Evolutionary conservation across 2,113 vertebrate genomes (phyloP).

Genomic region (Rhinogobius similis): DNA sequence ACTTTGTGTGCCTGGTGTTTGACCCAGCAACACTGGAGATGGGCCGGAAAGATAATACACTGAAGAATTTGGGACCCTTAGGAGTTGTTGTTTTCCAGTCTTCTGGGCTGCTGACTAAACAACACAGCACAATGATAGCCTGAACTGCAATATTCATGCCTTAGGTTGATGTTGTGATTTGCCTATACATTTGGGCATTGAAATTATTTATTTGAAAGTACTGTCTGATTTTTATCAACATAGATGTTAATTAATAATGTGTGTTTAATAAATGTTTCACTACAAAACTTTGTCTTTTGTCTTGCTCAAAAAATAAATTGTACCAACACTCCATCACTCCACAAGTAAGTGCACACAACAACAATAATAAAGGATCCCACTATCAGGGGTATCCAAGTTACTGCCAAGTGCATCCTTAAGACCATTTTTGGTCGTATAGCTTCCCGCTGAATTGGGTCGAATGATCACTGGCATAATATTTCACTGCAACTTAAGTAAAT

Average conservation of each 20-base stretch:
- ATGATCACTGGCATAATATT: too few relatives aligned
- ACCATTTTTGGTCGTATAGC: too few relatives aligned
- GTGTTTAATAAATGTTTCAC: conserved; percentile 80
- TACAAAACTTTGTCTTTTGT: conserved; percentile 22
- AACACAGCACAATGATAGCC: conserved; percentile 61
- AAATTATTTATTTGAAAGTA: conserved; percentile 20
- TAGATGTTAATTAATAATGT: conserved; percentile 72
- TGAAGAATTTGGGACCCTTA: conserved; percentile 25
- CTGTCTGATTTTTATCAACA: conserved; percentile 67
- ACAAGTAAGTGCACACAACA: too few relatives aligned
- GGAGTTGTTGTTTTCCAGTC: conserved; percentile 59
- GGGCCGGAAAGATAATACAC: conserved; percentile 27
- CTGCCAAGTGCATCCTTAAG: too few relatives aligned
- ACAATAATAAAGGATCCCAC: too few relatives aligned
- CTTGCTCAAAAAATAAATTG: not conserved
- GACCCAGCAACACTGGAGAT: conserved; percentile 45
- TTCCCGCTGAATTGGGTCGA: too few relatives aligned
- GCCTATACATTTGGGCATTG: conserved; percentile 52
- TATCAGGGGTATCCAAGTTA: too few relatives aligned
- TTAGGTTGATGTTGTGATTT: conserved; percentile 78
- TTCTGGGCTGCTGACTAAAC: conserved; percentile 56
- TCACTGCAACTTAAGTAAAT: too few relatives aligned
- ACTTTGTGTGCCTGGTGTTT: conserved; percentile 56
- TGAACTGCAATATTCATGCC: conserved; percentile 81
- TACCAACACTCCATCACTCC: too few relatives aligned